These are phyloP conservation scores for Falcaria lacertinaria DNA, from an alignment of 2,888 invertebrate species.

Conservation along the genomic window DNA sequence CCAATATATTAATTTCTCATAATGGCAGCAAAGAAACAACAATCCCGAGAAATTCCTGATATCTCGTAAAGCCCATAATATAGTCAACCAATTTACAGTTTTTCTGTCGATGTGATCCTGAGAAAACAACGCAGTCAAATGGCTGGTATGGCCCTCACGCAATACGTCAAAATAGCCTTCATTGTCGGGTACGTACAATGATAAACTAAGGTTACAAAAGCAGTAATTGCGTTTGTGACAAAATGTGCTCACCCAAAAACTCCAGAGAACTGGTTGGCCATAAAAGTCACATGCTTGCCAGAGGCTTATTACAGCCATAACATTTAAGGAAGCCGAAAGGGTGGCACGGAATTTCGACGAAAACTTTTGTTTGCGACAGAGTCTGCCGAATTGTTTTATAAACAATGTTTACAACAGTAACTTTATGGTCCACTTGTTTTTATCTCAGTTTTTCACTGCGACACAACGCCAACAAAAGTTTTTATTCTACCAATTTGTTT, in stretches of 20 bases:
- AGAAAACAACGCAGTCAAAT: neutral
- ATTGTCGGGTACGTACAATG: constrained; percentile 35
- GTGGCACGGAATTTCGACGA: constrained; percentile 65
- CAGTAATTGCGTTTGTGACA: constrained; percentile 65
- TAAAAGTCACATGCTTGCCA: constrained; percentile 75
- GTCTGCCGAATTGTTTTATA: constrained; percentile 72
- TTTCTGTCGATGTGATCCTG: neutral
- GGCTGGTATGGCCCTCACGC: constrained; percentile 23
- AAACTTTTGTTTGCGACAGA: constrained; percentile 70
- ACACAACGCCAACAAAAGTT: constrained; percentile 52
- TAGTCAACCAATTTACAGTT: too few relatives aligned
- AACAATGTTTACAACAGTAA: constrained; percentile 74
- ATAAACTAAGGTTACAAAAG: constrained; percentile 17
- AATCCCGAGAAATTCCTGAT: too few relatives aligned
- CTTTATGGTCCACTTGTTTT: constrained; percentile 73
- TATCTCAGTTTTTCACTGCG: constrained; percentile 53
- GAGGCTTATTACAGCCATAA: constrained; percentile 73
- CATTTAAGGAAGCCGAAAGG: constrained; percentile 77
- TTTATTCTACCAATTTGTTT: constrained; percentile 53
- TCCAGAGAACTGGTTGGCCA: constrained; percentile 62
- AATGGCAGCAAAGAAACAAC: too few relatives aligned
- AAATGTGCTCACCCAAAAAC: constrained; percentile 62
- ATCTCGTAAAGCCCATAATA: too few relatives aligned
- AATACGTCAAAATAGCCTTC: constrained; percentile 49
- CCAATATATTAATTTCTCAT: too few relatives aligned